Conservation (phyloP, 2,888 invertebrate genomes). For the Tinea trinotella region DNA sequence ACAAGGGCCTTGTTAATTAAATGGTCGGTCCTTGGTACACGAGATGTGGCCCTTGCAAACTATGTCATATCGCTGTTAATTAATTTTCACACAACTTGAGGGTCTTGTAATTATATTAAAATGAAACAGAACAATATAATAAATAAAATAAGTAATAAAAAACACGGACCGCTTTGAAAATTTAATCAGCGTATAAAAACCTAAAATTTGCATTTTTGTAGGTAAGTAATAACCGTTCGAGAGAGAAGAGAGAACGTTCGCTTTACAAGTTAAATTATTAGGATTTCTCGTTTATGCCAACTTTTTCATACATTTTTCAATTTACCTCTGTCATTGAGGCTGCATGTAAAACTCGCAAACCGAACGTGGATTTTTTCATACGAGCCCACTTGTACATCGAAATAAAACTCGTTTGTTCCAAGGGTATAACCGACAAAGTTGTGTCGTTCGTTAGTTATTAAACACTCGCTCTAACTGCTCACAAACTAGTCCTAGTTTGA, state of each 20-base stretch:
- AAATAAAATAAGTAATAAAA: no score
- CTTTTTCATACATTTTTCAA: not conserved
- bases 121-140: no score
- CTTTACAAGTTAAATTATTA: not conserved
- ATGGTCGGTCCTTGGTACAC: slow-evolving; percentile 13
- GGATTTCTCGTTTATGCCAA: not conserved
- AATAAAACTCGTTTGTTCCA: slow-evolving; percentile 11
- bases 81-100: slow-evolving; percentile 1
- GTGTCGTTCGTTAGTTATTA: slow-evolving; percentile 16
- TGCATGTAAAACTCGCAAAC: not conserved
- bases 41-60: slow-evolving; percentile 12
- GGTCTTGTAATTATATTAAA: no score
- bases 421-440: not conserved
- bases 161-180: no score
- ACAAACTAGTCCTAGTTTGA: slow-evolving; percentile 10
- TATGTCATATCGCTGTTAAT: slow-evolving; percentile 14
- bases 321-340: not conserved
- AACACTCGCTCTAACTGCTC: slow-evolving; percentile 16
- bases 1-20: slow-evolving; percentile 18
- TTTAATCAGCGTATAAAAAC: no score
- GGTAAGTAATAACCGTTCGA: not conserved
- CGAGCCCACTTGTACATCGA: no score
- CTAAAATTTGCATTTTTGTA: no score
- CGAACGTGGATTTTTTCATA: not conserved
- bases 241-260: not conserved